Percentiles rank a stretch among this genome's conserved stretches.
Conservation (phyloP, 2,113 vertebrate genomes). For the Cynoglossus semilaevis region DNA sequence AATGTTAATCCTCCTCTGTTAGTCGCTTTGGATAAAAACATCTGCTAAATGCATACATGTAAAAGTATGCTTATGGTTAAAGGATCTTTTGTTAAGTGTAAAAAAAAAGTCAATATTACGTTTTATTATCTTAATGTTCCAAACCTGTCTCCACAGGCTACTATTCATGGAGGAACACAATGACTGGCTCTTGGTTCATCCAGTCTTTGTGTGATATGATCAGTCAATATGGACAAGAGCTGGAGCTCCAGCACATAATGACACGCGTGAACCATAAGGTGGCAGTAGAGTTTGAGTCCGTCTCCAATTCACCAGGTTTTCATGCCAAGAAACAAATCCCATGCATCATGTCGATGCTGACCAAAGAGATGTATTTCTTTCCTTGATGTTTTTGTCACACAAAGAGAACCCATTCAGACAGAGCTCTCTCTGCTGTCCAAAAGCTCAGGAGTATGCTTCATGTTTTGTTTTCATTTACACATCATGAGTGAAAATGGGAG, state of each 20-base stretch:
- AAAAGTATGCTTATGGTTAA: too few species aligned
- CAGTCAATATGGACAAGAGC: slow-evolving; percentile 71
- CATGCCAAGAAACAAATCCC: slow-evolving; percentile 94
- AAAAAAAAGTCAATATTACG: too few species aligned
- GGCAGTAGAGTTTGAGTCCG: slow-evolving; percentile 86
- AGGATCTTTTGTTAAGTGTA: too few species aligned
- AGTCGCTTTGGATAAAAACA: too few species aligned
- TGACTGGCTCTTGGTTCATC: slow-evolving; percentile 94
- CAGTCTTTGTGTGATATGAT: slow-evolving; percentile 87
- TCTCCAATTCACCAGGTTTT: slow-evolving; percentile 75
- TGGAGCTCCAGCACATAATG: slow-evolving; percentile 90
- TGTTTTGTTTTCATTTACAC: slow-evolving; percentile 10
- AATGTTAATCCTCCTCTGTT: too few species aligned
- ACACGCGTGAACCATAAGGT: slow-evolving; percentile 93
- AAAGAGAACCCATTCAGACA: not conserved
- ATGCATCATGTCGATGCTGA: slow-evolving; percentile 95
- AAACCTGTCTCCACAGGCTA: slow-evolving; percentile 79
- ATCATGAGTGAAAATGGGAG: slow-evolving; percentile 9
- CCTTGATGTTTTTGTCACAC: slow-evolving; percentile 28
- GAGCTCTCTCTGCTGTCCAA: not conserved
- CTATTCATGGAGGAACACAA: slow-evolving; percentile 93
- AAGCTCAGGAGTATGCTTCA: not conserved
- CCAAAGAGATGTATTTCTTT: slow-evolving; percentile 92
- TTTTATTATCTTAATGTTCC: too few species aligned
- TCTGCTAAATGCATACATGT: too few species aligned